Conservation (phyloP, 2,113 vertebrate genomes). For the Clarias magur region DNA sequence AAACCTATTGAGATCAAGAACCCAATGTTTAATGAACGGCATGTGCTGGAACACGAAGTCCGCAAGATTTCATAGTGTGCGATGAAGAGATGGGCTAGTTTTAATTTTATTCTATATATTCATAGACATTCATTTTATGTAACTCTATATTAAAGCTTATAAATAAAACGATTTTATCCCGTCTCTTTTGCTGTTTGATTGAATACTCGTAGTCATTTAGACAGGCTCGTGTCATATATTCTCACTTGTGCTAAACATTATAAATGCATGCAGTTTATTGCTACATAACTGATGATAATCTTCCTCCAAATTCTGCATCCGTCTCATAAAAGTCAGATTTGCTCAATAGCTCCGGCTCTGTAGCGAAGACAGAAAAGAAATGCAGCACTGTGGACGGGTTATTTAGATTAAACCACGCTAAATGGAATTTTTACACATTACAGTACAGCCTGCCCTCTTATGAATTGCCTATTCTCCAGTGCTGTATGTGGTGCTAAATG, state of each 20-base stretch:
- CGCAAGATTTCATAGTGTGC: neutral
- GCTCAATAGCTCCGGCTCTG: constrained; percentile 62
- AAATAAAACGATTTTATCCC: neutral
- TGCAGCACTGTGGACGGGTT: constrained; percentile 61
- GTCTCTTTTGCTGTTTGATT: neutral
- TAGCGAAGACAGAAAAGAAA: constrained; percentile 65
- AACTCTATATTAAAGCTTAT: neutral
- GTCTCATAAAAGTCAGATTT: constrained; percentile 51
- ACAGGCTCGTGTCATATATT: neutral
- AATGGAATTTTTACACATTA: constrained; percentile 65
- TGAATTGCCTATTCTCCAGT: constrained; percentile 76
- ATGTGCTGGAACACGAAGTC: neutral
- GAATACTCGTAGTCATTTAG: neutral
- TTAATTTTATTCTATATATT: neutral
- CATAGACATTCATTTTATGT: neutral
- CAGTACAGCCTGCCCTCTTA: constrained; percentile 76
- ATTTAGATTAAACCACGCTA: constrained; percentile 75
- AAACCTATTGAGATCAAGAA: constrained; percentile 26
- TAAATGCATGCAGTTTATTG: constrained; percentile 37
- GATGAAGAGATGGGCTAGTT: neutral
- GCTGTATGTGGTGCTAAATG: constrained; percentile 84
- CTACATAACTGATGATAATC: constrained; percentile 39
- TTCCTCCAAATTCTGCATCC: constrained; percentile 26
- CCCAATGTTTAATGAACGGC: constrained; percentile 27
- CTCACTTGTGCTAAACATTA: constrained; percentile 3